Evolutionary conservation across 37 sponge, comb jelly and placozoan genomes (phyloP).

Genomic region (Spongilla lacustris): DNA sequence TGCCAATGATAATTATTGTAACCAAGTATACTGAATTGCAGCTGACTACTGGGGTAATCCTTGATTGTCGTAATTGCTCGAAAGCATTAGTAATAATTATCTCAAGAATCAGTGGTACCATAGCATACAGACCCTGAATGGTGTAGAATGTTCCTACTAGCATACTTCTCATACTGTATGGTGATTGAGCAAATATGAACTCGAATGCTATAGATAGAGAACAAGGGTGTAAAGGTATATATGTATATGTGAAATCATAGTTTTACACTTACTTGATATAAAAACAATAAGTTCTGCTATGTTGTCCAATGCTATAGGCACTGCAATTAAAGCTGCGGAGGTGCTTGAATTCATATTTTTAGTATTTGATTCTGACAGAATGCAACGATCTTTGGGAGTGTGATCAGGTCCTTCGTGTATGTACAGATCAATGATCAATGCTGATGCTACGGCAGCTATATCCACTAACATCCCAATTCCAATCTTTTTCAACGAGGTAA

Average conservation of each 20-base stretch:
- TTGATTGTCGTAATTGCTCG: background rate
- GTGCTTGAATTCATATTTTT: background rate
- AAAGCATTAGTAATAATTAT: background rate
- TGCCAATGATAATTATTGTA: background rate
- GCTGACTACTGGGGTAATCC: too few species aligned
- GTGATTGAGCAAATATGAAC: conserved; percentile 22
- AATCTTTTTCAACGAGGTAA: conserved; percentile 2
- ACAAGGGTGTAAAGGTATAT: background rate
- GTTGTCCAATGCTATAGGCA: background rate
- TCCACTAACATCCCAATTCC: background rate
- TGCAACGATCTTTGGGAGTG: background rate
- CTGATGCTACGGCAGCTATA: background rate
- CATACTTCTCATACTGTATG: conserved; percentile 36
- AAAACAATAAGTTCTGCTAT: conserved; percentile 27
- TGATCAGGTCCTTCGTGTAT: background rate
- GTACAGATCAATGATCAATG: background rate
- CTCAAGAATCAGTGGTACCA: background rate
- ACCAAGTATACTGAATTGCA: conserved; percentile 43
- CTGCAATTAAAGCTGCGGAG: background rate
- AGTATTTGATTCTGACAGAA: background rate
- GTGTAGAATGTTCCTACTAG: conserved; percentile 9
- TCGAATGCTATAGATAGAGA: background rate
- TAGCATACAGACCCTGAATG: background rate
- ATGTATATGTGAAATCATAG: background rate
- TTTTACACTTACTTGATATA: background rate